A percentile compares a stretch with the other conserved stretches of the same genome.
These are phyloP conservation scores for Lagopus muta DNA, from an alignment of 2,113 vertebrate species.

Conservation along the genomic window DNA sequence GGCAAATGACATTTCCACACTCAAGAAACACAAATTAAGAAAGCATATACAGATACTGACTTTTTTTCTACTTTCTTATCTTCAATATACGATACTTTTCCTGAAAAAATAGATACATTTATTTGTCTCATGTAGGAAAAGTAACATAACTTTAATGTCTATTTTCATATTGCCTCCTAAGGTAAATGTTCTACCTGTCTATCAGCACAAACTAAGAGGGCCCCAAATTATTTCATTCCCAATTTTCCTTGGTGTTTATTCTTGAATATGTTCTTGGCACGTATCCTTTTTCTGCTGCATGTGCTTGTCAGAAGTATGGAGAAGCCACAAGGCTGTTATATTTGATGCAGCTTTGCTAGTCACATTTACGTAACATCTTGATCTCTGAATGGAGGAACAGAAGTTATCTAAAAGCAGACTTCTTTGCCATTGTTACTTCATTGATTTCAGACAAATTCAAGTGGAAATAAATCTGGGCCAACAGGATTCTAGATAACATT, in stretches of 20 bases:
- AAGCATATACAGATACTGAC: not conserved
- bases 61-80: not conserved
- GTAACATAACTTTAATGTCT: slow-evolving; percentile 20
- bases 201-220: slow-evolving; percentile 5
- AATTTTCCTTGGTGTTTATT: not conserved
- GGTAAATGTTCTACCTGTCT: slow-evolving; percentile 36
- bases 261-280: not conserved
- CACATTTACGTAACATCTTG: not conserved
- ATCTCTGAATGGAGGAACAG: slow-evolving; percentile 16
- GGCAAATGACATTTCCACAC: not conserved
- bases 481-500: not conserved
- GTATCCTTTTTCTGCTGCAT: not conserved
- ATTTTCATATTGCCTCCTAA: slow-evolving; percentile 40
- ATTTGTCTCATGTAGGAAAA: slow-evolving; percentile 33
- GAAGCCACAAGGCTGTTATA: not conserved
- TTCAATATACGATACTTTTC: not conserved
- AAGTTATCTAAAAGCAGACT: slow-evolving; percentile 14
- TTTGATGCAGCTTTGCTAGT: slow-evolving; percentile 48
- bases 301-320: slow-evolving; percentile 1
- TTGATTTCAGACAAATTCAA: slow-evolving; percentile 39
- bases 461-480: slow-evolving; percentile 15
- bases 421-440: not conserved
- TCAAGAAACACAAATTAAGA: not conserved
- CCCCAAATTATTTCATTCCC: slow-evolving; percentile 3
- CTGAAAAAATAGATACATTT: not conserved